phyloP scores from a whole-genome alignment of 1,140 invertebrate species.

The Halyomorpha halys region DNA sequence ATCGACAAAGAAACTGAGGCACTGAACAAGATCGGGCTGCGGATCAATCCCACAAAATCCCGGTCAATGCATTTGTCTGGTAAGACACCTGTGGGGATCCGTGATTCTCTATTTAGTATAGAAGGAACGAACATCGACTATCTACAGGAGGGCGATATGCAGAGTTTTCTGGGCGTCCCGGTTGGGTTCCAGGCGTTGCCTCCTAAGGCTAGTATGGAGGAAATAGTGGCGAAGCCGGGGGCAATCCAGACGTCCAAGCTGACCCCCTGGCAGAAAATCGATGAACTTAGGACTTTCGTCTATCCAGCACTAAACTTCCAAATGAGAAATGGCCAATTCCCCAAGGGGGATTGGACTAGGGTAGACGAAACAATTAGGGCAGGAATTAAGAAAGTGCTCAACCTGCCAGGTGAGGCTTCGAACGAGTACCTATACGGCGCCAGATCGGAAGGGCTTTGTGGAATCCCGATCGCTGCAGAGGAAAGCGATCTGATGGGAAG shows the following conservation, averaged over 20 bases:
- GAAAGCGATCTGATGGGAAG: slow-evolving; percentile 4
- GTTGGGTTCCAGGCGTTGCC: slow-evolving; percentile 23
- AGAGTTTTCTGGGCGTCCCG: slow-evolving; percentile 30
- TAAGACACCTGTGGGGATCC: neutral
- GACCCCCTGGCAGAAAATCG: slow-evolving; percentile 37
- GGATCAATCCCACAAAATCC: too few species aligned
- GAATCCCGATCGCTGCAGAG: slow-evolving; percentile 8
- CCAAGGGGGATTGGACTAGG: too few species aligned
- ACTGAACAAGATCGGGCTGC: too few species aligned
- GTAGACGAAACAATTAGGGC: too few species aligned
- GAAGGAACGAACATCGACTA: too few species aligned
- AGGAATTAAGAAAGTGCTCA: too few species aligned
- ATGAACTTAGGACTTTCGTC: slow-evolving; percentile 35
- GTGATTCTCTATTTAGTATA: too few species aligned
- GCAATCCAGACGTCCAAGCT: slow-evolving; percentile 31
- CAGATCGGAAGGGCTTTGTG: too few species aligned
- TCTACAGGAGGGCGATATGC: slow-evolving; percentile 29
- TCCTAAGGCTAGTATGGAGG: slow-evolving; percentile 26
- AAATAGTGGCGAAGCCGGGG: slow-evolving; percentile 1
- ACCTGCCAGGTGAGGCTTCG: too few species aligned
- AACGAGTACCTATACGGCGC: too few species aligned
- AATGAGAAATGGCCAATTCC: too few species aligned
- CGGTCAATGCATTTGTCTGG: too few species aligned
- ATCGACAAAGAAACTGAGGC: neutral
- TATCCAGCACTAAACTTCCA: slow-evolving; percentile 25